A percentile compares a stretch with the other conserved stretches of the same genome.
Evolutionary conservation across 2,113 vertebrate genomes (phyloP).

Genomic region (Trogon surrucura): DNA sequence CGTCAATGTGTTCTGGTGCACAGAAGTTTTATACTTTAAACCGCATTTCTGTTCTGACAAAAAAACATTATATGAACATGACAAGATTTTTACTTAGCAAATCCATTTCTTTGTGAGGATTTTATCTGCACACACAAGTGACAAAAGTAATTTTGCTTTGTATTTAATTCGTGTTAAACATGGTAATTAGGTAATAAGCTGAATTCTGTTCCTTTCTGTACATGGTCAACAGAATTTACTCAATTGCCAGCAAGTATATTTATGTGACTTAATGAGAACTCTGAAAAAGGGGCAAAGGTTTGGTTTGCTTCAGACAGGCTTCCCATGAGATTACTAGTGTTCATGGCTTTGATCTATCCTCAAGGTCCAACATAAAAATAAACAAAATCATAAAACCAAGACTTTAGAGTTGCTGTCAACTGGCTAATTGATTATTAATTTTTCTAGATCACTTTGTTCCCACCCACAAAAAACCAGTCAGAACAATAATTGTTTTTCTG

Average conservation of each 20-base stretch:
- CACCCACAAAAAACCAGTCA: background rate
- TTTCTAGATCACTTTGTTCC: background rate
- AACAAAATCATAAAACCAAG: background rate
- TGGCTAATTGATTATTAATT: background rate
- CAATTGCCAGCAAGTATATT: background rate
- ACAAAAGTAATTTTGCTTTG: background rate
- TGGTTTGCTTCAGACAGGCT: background rate
- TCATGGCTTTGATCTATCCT: slow-evolving; percentile 9
- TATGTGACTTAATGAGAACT: background rate
- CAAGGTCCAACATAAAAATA: background rate
- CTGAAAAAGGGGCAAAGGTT: background rate
- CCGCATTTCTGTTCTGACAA: background rate
- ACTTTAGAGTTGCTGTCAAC: background rate
- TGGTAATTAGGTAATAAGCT: background rate
- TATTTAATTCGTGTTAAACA: background rate
- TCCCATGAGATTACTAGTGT: background rate
- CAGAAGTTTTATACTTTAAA: background rate
- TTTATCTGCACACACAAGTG: background rate
- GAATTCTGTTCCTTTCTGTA: background rate
- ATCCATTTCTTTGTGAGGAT: background rate
- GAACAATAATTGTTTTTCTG: background rate
- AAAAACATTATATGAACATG: background rate
- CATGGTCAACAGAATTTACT: background rate
- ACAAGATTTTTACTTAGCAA: background rate
- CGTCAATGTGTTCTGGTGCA: background rate